These are phyloP conservation scores for Aphidius colemani DNA, from an alignment of 2,888 invertebrate genomes.

Conservation along the genomic window DNA sequence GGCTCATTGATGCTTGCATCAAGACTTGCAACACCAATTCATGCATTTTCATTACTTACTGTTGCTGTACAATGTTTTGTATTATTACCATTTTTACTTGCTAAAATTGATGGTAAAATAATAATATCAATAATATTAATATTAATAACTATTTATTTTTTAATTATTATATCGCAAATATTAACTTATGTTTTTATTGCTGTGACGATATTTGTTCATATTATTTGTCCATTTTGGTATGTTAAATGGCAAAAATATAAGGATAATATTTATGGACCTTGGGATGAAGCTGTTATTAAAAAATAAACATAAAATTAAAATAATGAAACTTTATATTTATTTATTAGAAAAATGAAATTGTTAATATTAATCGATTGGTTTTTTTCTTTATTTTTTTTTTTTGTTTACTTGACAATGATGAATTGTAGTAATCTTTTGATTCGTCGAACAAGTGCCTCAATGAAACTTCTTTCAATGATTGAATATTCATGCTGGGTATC, in stretches of 20 bases:
- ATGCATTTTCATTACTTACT: constrained; percentile 89
- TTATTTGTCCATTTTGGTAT: constrained; percentile 77
- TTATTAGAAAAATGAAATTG: background rate
- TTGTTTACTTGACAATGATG: constrained; percentile 65
- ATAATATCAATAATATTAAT: constrained; percentile 64
- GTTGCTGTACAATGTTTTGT: constrained; percentile 89
- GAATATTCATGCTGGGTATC: constrained; percentile 72
- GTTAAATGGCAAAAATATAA: constrained; percentile 78
- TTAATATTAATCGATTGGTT: constrained; percentile 3
- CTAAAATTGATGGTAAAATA: constrained; percentile 64
- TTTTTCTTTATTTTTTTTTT: background rate
- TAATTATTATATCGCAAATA: constrained; percentile 63
- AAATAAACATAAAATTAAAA: background rate
- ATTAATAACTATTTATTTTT: constrained; percentile 62
- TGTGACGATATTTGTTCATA: constrained; percentile 68
- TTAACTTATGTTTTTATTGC: constrained; percentile 68
- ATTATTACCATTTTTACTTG: constrained; percentile 80
- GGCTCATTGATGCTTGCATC: constrained; percentile 95
- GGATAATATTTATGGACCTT: constrained; percentile 94
- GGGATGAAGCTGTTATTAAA: constrained; percentile 86
- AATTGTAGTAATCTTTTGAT: constrained; percentile 82
- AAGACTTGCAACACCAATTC: constrained; percentile 79
- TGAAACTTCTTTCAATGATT: constrained; percentile 70
- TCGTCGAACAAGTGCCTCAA: constrained; percentile 76
- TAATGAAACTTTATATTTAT: background rate